A percentile compares a stretch with the other conserved stretches of the same genome.
Evolutionary conservation across 53 echinoderm and acorn worm genomes (phyloP).

Genomic region (Paelopatides confundens): DNA sequence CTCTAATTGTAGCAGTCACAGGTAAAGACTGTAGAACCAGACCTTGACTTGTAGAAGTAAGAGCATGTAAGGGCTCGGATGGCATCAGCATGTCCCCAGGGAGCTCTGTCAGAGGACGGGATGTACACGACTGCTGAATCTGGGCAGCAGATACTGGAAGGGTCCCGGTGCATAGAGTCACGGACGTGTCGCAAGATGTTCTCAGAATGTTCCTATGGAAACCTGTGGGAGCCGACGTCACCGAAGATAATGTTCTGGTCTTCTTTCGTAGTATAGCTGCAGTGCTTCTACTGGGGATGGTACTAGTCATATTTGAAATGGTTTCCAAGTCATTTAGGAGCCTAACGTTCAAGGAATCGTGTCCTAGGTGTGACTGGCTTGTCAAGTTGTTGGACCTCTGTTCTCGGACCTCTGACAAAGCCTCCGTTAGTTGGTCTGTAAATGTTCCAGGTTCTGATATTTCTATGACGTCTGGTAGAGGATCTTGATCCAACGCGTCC

Average conservation of each 20-base stretch:
- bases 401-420: not conserved
- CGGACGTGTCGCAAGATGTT: not conserved
- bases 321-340: slow-evolving; percentile 34
- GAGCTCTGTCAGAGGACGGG: slow-evolving; percentile 3
- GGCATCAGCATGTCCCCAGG: slow-evolving; percentile 74
- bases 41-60: slow-evolving; percentile 52
- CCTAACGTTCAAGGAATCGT: not conserved
- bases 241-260: not conserved
- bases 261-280: slow-evolving; percentile 32
- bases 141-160: not conserved
- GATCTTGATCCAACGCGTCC: slow-evolving; percentile 4
- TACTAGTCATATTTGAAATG: not conserved
- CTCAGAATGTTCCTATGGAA: slow-evolving; percentile 18
- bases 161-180: not conserved
- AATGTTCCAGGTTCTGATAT: slow-evolving; percentile 3
- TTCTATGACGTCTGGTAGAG: slow-evolving; percentile 26
- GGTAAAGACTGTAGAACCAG: slow-evolving; percentile 60
- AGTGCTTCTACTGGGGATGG: not conserved
- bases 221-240: not conserved
- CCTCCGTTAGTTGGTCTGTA: slow-evolving; percentile 29
- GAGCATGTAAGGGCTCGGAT: slow-evolving; percentile 69
- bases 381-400: too few species aligned
- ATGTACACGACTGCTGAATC: not conserved
- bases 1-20: slow-evolving; percentile 46
- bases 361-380: slow-evolving; percentile 1